Evolutionary conservation across 1,140 invertebrate species (phyloP), one percentile per base, ranked within the genome.

Genomic region (Bombus waltoni): DNA sequence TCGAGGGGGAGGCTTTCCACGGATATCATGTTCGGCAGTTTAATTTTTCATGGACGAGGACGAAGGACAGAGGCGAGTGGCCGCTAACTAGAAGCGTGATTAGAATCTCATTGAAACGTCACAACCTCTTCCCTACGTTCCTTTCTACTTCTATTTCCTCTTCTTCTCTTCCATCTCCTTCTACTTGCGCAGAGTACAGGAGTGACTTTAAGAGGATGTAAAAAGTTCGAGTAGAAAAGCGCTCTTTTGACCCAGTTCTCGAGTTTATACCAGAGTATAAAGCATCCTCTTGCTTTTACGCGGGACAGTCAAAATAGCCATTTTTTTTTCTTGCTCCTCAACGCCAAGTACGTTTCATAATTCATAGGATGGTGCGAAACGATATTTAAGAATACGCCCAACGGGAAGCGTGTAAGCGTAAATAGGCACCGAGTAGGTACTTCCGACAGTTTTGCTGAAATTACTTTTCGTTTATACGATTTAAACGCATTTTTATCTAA

Each of bases 21-120:
- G 53, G 66, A 59, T 78, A 71, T 59, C 82, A 77, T 71, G 82
- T 84, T 84, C 82, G 82, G 75, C 65, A 77, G 82, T 78, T 78
- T 71, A 78, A 84, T 84, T 77, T 77, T 79, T 79, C 82, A 68
- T 44, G 82, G 66, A 22, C 47, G 40, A 22, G 47, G 28, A 32
- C 47, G 44, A 42, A 44, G 62, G 62, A 68, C 35, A 73, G 57
- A 73, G 57, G 32, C 71, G 25, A 83, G 72, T 18, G 59, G 59
- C 22, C 72, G 81, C 18, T 83, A 76, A 75, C 72, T 44, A 75
- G 75, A 83, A 75, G 42, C 81, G 73, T 83, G 81, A 66, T 83
- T 83, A 83, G 72, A 83, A 83, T 83, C 73, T 83, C 40, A 65
- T 59, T 57, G 53, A 32, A n/a, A 80, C 77, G 42, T 79, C 71